These are phyloP conservation scores for Apeira syringaria DNA, from an alignment of 2,888 invertebrate genomes.

Conservation along the genomic window DNA sequence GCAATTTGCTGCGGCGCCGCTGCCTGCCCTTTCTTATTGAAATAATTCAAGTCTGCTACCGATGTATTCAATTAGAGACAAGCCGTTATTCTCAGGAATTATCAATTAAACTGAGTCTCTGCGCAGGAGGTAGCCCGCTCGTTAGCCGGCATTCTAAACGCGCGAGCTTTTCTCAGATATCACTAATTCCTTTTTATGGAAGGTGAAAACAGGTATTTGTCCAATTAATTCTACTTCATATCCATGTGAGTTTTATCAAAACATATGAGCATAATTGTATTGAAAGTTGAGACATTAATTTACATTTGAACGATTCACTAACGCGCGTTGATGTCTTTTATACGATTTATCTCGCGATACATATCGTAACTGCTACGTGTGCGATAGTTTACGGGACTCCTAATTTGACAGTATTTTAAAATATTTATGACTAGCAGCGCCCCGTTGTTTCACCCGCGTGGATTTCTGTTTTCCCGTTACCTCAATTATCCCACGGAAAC, in stretches of 20 bases:
- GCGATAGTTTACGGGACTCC: too few species aligned
- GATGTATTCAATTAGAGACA: slow-evolving; percentile 63
- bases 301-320: neutral
- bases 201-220: neutral
- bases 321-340: slow-evolving; percentile 55
- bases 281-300: too few species aligned
- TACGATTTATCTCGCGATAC: too few species aligned
- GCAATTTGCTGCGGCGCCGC: slow-evolving; percentile 76
- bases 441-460: too few species aligned
- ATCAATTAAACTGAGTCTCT: slow-evolving; percentile 52
- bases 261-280: too few species aligned
- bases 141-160: slow-evolving; percentile 37
- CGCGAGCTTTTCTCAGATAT: slow-evolving; percentile 13
- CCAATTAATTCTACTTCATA: too few species aligned
- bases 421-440: too few species aligned
- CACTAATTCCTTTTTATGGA: neutral
- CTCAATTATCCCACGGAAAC: too few species aligned
- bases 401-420: too few species aligned
- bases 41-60: slow-evolving; percentile 64
- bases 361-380: too few species aligned
- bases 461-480: too few species aligned
- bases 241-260: too few species aligned
- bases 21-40: slow-evolving; percentile 68
- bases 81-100: slow-evolving; percentile 55
- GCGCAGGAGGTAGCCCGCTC: slow-evolving; percentile 38